Evolutionary conservation across 2,888 invertebrate species (phyloP).

Genomic region (Tetropium fuscum): DNA sequence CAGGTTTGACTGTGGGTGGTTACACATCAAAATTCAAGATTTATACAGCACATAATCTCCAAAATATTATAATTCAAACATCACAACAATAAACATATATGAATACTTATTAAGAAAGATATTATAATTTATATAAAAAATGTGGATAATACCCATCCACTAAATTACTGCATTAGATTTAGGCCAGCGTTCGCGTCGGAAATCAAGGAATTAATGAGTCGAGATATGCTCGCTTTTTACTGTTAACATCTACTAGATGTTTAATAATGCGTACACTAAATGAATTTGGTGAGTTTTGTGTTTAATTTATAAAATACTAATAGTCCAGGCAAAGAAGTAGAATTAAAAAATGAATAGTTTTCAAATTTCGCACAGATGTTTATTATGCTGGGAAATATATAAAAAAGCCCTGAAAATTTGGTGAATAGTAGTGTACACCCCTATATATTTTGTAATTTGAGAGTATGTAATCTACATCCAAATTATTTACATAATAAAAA

Average conservation of each 20-base stretch:
- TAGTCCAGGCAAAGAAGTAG: no score
- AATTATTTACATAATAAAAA: no score
- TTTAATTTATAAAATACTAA: no score
- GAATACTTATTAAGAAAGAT: conserved; percentile 32
- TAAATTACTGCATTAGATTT: conserved; percentile 1
- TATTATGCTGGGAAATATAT: no score
- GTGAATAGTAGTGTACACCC: no score
- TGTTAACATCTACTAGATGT: not conserved
- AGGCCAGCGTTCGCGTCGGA: no score
- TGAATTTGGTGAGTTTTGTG: no score
- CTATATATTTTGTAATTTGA: no score
- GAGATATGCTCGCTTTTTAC: not conserved
- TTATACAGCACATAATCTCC: conserved; percentile 43
- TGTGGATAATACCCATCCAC: not conserved
- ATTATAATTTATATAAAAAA: not conserved
- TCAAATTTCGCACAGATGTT: no score
- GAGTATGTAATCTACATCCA: no score
- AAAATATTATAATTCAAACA: conserved; percentile 43
- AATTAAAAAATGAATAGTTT: no score
- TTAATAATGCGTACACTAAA: not conserved
- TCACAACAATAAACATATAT: conserved; percentile 34
- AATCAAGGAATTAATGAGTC: not conserved
- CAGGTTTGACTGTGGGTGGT: conserved; percentile 46
- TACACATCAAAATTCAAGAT: conserved; percentile 44
- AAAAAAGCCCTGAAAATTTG: no score